Evolutionary conservation across 2,113 vertebrate species (phyloP), one percentile per base, ranked within the genome.

Genomic region (Meles meles): DNA sequence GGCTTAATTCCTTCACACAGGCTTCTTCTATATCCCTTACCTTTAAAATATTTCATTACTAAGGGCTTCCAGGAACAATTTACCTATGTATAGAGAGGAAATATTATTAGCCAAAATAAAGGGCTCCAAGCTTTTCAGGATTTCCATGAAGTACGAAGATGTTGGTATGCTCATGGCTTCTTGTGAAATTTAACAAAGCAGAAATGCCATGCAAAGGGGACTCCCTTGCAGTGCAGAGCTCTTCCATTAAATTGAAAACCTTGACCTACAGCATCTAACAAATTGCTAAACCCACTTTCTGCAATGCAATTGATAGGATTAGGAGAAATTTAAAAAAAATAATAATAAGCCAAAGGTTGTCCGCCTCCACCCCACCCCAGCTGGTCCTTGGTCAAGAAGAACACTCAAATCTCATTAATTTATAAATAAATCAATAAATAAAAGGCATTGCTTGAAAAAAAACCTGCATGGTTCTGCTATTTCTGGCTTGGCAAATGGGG

Each of bases 31-130:
- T 13, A 79, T 29, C 61, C 52, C 29, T 59, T 88, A 59, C 31
- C 29, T 76, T 96, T 88, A 55, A 5, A 77, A 74, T 94, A 94
- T 80, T 94, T 92, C 2, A 92, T 93, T 49, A 94, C 21, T 47
- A 84, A 86, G 2, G 23, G 7, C 34, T 90, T 47, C 31, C 81
- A 81, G 63, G 85, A 95, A 37, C 55, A 95, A 86, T 89, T 39
- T 94, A 37, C 11, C 65, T 71, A 82, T 88, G 6, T 20, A 71
- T 79, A 93, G 61, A 95, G 80, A 95, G 34, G 4, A 77, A 86
- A 59, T 31, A 21, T 14, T 77, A 65, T 76, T 86, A 96, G 15
- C 29, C 87, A 92, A 95, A 95, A 47, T 31, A 47, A 71, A 87
- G 21, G 82, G 25, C 63, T 94, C 5, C 37, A 90, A 57, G 34